Conservation (phyloP, 1,140 invertebrate genomes). For the Brachystomella parvula region DNA sequence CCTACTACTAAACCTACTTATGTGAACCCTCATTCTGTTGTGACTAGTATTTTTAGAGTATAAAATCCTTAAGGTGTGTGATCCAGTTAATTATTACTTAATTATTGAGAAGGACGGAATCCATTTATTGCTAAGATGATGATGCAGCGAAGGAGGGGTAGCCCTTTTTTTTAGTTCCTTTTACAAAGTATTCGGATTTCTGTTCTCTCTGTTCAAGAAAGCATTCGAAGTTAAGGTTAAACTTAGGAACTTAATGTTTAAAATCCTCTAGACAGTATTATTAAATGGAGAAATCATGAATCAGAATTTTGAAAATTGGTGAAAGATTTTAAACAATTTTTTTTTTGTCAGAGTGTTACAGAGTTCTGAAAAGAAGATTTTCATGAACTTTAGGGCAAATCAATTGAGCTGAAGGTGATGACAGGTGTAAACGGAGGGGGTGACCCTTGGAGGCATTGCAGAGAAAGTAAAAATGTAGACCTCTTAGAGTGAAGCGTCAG, state of each 20-base stretch:
- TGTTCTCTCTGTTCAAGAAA: conserved; percentile 17
- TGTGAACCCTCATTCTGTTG: not conserved
- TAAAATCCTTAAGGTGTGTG: not conserved
- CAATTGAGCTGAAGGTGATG: too few species aligned
- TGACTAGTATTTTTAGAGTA: not conserved
- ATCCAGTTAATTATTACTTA: not conserved
- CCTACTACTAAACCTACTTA: too few species aligned
- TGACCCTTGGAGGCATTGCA: too few species aligned
- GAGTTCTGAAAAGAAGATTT: too few species aligned
- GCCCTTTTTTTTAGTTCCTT: conserved; percentile 21
- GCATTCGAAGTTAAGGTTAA: not conserved
- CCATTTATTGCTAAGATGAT: not conserved
- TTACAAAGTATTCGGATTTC: conserved; percentile 20
- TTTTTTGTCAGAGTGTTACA: too few species aligned
- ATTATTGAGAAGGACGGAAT: not conserved
- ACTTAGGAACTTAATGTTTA: not conserved
- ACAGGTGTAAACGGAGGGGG: too few species aligned
- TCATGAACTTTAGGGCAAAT: too few species aligned
- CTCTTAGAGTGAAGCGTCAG: not conserved
- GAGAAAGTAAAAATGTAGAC: too few species aligned
- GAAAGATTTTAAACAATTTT: not conserved
- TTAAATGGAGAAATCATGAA: not conserved
- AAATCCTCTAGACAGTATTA: not conserved
- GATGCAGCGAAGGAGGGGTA: conserved; percentile 6
- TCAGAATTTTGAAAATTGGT: not conserved